These are phyloP conservation scores for Poeciliopsis turneri DNA, from an alignment of 2,797 vertebrate genomes.

Conservation along the genomic window DNA sequence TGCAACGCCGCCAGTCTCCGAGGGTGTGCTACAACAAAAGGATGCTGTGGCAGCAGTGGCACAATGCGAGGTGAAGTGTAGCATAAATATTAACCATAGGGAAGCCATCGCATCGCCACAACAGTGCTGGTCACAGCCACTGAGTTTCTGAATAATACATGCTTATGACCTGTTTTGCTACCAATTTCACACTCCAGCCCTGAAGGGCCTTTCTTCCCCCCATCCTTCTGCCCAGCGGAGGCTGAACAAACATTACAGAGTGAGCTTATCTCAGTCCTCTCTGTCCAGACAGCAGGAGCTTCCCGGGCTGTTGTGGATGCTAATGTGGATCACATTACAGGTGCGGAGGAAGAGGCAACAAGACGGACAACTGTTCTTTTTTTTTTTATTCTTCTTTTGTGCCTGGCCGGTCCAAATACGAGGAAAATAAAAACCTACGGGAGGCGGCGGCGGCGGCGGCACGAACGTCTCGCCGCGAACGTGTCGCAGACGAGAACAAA, in stretches of 20 bases:
- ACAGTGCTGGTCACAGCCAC: slow-evolving; percentile 40
- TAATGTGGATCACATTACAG: slow-evolving; percentile 71
- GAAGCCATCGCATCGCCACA: slow-evolving; percentile 20
- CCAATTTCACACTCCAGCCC: slow-evolving; percentile 25
- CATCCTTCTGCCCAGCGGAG: slow-evolving; percentile 38
- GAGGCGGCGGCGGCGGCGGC: slow-evolving; percentile 15
- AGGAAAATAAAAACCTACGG: slow-evolving; percentile 16
- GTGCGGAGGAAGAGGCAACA: slow-evolving; percentile 58
- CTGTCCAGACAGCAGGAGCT: slow-evolving; percentile 45
- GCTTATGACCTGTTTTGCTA: slow-evolving; percentile 43
- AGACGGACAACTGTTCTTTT: slow-evolving; percentile 52
- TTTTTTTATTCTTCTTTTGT: slow-evolving; percentile 40
- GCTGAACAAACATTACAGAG: slow-evolving; percentile 58
- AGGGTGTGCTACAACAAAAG: slow-evolving; percentile 43
- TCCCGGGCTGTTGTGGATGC: slow-evolving; percentile 55
- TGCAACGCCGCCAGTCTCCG: slow-evolving; percentile 37
- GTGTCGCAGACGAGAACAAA: slow-evolving; percentile 9
- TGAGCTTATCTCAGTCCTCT: slow-evolving; percentile 68
- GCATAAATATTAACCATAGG: slow-evolving; percentile 39
- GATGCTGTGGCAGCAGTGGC: slow-evolving; percentile 18
- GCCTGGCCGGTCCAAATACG: slow-evolving; percentile 37
- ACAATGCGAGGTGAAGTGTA: slow-evolving; percentile 28
- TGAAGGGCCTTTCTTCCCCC: slow-evolving; percentile 25
- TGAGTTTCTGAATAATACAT: slow-evolving; percentile 40
- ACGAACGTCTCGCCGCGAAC: slow-evolving; percentile 35